Conservation (phyloP, 2,113 vertebrate species). For the Osmerus eperlanus region DNA sequence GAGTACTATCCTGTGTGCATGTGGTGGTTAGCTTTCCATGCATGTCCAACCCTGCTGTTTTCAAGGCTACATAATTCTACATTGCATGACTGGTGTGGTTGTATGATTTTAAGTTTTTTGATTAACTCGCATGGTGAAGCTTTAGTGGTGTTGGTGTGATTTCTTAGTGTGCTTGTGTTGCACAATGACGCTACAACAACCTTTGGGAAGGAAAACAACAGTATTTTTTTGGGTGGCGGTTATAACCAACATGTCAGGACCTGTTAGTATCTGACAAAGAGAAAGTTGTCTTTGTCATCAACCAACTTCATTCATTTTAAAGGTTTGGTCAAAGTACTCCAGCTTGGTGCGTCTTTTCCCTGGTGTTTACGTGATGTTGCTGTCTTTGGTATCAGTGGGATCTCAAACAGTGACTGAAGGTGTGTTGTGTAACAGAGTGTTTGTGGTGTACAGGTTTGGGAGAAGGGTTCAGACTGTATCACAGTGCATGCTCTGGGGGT, state of each 20-base stretch:
- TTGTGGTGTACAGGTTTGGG: conserved; percentile 69
- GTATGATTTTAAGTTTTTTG: neutral
- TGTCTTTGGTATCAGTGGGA: conserved; percentile 7
- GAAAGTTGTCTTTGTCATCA: neutral
- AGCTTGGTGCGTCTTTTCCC: neutral
- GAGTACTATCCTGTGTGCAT: conserved; percentile 10
- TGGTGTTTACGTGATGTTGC: conserved; percentile 6
- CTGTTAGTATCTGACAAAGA: conserved; percentile 44
- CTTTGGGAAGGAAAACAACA: conserved; percentile 4
- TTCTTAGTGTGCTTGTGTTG: conserved; percentile 4
- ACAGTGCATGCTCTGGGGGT: conserved; percentile 87
- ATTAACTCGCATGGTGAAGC: neutral
- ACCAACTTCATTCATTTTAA: conserved; percentile 11
- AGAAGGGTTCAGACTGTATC: conserved; percentile 81
- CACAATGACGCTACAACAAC: conserved; percentile 33
- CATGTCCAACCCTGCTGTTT: conserved; percentile 24
- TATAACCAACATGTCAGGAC: conserved; percentile 55
- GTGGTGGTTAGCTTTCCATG: conserved; percentile 18
- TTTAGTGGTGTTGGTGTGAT: neutral
- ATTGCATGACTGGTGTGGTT: conserved; percentile 12
- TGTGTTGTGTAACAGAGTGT: neutral
- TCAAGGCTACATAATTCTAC: neutral
- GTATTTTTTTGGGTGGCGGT: conserved; percentile 25
- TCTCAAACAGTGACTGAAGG: neutral
- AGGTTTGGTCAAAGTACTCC: neutral